Conservation (phyloP, 92 coral and sea anemone genomes). For the Epizoanthus scotinus region DNA sequence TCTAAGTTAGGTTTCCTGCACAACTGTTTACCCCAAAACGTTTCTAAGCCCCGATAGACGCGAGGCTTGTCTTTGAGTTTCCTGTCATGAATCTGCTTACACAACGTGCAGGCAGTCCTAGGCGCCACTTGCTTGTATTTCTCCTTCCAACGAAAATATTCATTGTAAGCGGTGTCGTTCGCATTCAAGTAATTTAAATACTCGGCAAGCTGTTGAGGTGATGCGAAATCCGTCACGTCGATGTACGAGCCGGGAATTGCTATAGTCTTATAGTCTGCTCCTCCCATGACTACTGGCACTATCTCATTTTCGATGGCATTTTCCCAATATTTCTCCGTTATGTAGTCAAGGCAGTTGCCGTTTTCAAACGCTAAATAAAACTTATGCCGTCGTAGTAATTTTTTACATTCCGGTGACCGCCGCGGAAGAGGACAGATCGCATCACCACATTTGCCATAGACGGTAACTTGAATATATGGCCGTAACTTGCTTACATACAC, state of each 20-base stretch:
- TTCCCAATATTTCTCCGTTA: constrained; percentile 69
- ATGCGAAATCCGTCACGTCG: constrained; percentile 51
- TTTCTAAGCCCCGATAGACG: constrained; percentile 47
- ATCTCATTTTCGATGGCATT: constrained; percentile 63
- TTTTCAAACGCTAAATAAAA: constrained; percentile 64
- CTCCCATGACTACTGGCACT: constrained; percentile 64
- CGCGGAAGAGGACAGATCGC: constrained; percentile 58
- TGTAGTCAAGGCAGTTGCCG: constrained; percentile 56
- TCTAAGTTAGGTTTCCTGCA: constrained; percentile 49
- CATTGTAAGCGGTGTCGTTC: constrained; percentile 52
- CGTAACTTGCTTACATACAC: constrained; percentile 54
- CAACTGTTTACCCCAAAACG: constrained; percentile 45
- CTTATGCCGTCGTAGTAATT: constrained; percentile 43
- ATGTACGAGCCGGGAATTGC: constrained; percentile 64
- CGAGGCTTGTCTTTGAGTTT: constrained; percentile 53
- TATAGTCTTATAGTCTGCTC: constrained; percentile 48
- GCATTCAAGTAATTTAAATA: constrained; percentile 43
- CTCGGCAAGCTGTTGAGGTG: constrained; percentile 54
- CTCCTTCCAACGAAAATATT: constrained; percentile 55
- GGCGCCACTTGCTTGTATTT: constrained; percentile 54
- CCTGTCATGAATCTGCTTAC: constrained; percentile 63
- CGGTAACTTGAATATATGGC: constrained; percentile 49
- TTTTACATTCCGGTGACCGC: constrained; percentile 50
- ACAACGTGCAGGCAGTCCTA: constrained; percentile 68
- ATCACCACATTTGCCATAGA: constrained; percentile 59